Base-by-base conservation (phyloP, 2,888 invertebrate genomes). In the Drosophila peninsularis region DNA sequence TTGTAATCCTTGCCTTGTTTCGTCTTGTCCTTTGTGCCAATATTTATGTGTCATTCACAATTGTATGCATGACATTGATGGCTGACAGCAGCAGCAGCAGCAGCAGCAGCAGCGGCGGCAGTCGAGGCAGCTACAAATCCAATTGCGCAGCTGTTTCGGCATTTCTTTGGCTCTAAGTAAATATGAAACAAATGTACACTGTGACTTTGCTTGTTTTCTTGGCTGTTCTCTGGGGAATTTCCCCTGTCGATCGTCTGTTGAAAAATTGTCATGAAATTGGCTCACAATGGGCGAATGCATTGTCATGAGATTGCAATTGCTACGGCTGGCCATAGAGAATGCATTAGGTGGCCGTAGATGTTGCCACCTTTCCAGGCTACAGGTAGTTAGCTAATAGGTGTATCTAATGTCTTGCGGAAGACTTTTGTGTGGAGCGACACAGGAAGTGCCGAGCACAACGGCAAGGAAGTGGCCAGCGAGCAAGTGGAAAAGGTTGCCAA, bases 251-350 rank as follows among this genome's bases (percentile, higher is more conserved):
- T 69, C 64, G 55, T 60, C 58, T 64, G 86, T 68, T 86, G 82
- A 85, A 78, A 88, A 89, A 89, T 90, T 90, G 90, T 89, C 82
- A 78, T 90, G 82, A 90, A 88, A 90, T 88, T 90, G 82, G 80
- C 78, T 71, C 80, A 90, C 82, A 90, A 90, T 87, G 76, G 72
- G 65, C 74, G 9, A 71, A 67, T 72, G 71, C 68, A 74, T 70
- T 86, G 74, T 72, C 82, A 82, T 82, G 44, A 54, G 32, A 64
- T 64, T 76, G 70, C 54, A 54, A 54, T 54, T 54, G 71, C 60
- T 34, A 68, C 42, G 67, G 37, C 45, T 60, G 39, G 62, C 61
- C 69, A 74, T 71, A 58, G 36, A 32, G 62, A 62, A 70, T 57
- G 42, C 42, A 67, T 71, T 64, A 66, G 68, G 66, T 44, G 65